Evolutionary conservation across 37 sponge, comb jelly and placozoan genomes (phyloP), one percentile per base, ranked within the genome.

Genomic region (Halichondria panicea): DNA sequence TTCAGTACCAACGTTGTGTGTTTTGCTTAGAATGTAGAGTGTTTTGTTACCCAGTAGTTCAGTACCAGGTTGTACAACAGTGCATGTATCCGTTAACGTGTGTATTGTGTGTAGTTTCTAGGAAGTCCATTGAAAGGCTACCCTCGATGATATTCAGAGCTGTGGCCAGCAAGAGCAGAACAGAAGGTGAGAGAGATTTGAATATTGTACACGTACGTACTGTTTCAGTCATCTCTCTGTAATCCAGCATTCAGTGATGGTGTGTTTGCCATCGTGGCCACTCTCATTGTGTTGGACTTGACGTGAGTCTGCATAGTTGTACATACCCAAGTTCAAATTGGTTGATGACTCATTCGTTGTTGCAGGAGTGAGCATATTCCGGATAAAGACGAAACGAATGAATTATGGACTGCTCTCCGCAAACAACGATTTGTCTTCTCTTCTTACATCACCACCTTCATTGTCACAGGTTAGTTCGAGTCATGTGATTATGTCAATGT

Each of bases 221-320:
- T n/a, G n/a, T n/a, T n/a, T n/a, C n/a, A n/a, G n/a, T n/a, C n/a
- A n/a, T n/a, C n/a, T n/a, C 31, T 15, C 44, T 65, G 31, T 1
- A 0, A 31, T 62, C 22, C 73, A 80, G 84, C 84, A 24, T 91
- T 91, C 79, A 81, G 68, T 62, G 91, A 91, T 82, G 91, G 91
- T 66, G 54, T 91, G 1, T 91, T 85, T 39, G 36, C 91, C 15
- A 91, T 85, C 45, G 86, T 85, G 25, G 91, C 91, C 65, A 91
- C 91, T n/a, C 59, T 91, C 22, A 71, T 91, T 7, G 72, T 91
- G 32, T 62, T 91, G 30, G 91, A 91, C 61, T 33, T 85, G 12
- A 89, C 90, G 74, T 81, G 59, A 76, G 82, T 76, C 19, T 1
- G n/a, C 48, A 3, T 12, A 11, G 52, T 57, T 54, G 3, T 30